Base-by-base conservation (phyloP, 2,113 vertebrate genomes). In the Proteles cristata region DNA sequence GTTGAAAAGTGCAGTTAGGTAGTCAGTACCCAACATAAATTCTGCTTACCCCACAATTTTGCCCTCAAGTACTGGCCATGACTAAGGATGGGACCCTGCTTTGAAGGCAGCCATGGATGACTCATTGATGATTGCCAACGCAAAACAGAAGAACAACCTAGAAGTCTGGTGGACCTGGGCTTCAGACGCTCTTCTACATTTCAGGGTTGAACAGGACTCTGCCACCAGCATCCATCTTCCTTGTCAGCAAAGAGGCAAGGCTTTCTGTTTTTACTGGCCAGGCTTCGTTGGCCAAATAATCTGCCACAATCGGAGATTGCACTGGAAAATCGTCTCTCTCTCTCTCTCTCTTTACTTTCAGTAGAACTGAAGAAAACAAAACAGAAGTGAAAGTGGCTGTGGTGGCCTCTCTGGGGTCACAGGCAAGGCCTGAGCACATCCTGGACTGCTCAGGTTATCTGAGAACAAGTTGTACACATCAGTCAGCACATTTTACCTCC, bases 321-420 rank as follows among this genome's bases (percentile, higher is more conserved):
- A 79, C 26, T 77, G 58, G 10, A 95, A 48, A 88, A 68, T 50
- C 0, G 0, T 89, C 63, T 89, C 33, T 39, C 39, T 39, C 39
- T 73, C 94, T 92, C 65, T 89, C 21, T 58, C 23, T 21, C 9
- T 50, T 94, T 77, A 35, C 21, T 81, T 96, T 94, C 17, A 84
- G 10, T n/a, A 53, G 43, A 80, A 63, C n/a, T 84, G 76, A 88
- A 95, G 53, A 48, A 74, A 88, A 95, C 88, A 81, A 58, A 55
- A 77, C 21, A 48, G 68, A 79, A 81, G 81, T 68, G 69, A 28
- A 80, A 43, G 16, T 55, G 23, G 35, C 0, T 8, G 39, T 43
- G 66, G 76, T 55, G 81, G 85, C 53, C 45, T 77, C 69, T 74
- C 76, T 77, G 45, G 71, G 58, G 88, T 93, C 92, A 33, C 45